phyloP scores from a whole-genome alignment of 2,113 vertebrate species.

The Cathartes aura region DNA sequence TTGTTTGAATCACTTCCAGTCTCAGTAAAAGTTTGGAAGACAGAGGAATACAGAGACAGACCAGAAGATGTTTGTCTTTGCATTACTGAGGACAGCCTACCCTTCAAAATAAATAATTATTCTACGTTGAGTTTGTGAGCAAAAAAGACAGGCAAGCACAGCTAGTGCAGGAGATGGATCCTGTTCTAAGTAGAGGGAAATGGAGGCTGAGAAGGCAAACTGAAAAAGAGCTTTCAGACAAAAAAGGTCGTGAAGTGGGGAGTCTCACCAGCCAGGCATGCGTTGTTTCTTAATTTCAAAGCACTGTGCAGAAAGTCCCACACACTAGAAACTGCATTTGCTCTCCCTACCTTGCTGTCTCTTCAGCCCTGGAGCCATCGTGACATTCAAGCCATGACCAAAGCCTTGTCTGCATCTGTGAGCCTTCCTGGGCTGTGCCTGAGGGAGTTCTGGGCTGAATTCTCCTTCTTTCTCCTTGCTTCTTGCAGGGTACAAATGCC shows the following conservation, averaged over 20 bases:
- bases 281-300: neutral
- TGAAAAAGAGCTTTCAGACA: neutral
- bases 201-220: neutral
- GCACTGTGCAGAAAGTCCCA: neutral
- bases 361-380: neutral
- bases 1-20: neutral
- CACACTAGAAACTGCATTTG: neutral
- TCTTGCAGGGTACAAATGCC: neutral
- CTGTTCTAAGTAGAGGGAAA: neutral
- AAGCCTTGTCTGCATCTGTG: rapidly evolving
- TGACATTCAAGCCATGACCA: neutral
- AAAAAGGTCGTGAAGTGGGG: neutral
- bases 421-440: neutral
- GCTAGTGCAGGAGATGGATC: neutral
- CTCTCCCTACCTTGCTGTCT: neutral
- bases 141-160: neutral
- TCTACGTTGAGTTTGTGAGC: neutral
- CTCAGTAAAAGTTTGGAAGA: neutral
- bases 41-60: neutral
- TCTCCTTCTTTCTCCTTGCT: neutral
- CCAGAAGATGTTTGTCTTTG: neutral
- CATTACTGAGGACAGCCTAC: neutral
- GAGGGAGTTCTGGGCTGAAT: neutral
- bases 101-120: neutral
- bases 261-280: neutral